Conservation (phyloP, 2,888 invertebrate genomes). For the Diplolepis rosae region DNA sequence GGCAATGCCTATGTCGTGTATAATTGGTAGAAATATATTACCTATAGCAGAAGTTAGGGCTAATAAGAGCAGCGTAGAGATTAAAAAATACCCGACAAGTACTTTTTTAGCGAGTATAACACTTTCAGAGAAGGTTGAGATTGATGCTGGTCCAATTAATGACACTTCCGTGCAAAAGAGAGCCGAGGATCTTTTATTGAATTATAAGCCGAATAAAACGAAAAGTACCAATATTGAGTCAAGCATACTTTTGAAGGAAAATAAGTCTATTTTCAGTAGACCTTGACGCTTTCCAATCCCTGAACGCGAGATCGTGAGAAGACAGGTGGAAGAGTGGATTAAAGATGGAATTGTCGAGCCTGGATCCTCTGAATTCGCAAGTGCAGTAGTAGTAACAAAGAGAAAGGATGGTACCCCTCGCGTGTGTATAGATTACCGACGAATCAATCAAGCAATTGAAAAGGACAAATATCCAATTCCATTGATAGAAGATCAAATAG, state of each 20-base stretch:
- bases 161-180: too few relatives aligned
- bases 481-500: conserved; percentile 46
- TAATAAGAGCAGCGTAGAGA: too few relatives aligned
- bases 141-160: too few relatives aligned
- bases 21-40: too few relatives aligned
- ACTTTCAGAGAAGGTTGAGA: too few relatives aligned
- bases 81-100: too few relatives aligned
- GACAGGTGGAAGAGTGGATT: conserved; percentile 56
- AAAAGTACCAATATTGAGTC: conserved; percentile 48
- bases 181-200: conserved; percentile 41
- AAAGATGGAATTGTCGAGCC: conserved; percentile 52
- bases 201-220: conserved; percentile 49
- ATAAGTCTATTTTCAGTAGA: conserved; percentile 29
- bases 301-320: conserved; percentile 51
- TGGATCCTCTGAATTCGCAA: conserved; percentile 53
- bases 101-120: too few relatives aligned
- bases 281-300: conserved; percentile 47
- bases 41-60: too few relatives aligned
- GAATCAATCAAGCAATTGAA: too few relatives aligned
- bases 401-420: conserved; percentile 50
- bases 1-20: too few relatives aligned
- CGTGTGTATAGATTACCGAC: too few relatives aligned
- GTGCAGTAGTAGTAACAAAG: conserved; percentile 36
- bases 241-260: conserved; percentile 44
- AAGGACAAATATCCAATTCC: too few relatives aligned